A percentile compares a stretch with the other conserved stretches of the same genome.
Evolutionary conservation across 2,888 invertebrate genomes (phyloP).

Genomic region (Nematopogon swammerdamellus): DNA sequence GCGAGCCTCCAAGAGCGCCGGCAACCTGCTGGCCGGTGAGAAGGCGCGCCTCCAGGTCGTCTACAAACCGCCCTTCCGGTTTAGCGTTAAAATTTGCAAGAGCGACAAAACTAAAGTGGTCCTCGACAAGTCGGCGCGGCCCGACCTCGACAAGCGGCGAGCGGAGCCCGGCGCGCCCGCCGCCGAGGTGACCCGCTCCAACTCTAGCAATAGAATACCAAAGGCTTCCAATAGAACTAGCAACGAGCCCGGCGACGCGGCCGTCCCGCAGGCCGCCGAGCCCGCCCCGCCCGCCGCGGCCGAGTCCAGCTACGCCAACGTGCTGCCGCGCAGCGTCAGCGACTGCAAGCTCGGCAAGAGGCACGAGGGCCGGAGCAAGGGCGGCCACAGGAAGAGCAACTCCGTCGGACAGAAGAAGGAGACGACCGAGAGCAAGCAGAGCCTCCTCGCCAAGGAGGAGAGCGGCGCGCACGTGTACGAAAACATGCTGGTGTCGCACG

Average conservation of each 20-base stretch:
- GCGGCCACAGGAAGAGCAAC: slow-evolving; percentile 39
- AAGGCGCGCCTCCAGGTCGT: slow-evolving; percentile 80
- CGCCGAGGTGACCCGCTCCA: slow-evolving; percentile 27
- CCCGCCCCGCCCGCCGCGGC: slow-evolving; percentile 21
- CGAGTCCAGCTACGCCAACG: slow-evolving; percentile 37
- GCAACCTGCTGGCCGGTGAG: slow-evolving; percentile 62
- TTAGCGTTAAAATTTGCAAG: slow-evolving; percentile 75
- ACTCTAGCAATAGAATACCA: slow-evolving; percentile 22
- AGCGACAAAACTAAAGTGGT: slow-evolving; percentile 65
- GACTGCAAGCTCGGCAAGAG: slow-evolving; percentile 40
- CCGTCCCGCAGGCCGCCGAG: slow-evolving; percentile 23
- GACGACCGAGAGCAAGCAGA: slow-evolving; percentile 47
- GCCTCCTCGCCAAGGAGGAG: slow-evolving; percentile 40
- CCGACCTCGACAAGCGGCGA: slow-evolving; percentile 40
- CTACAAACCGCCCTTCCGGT: slow-evolving; percentile 84
- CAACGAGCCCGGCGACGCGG: slow-evolving; percentile 11
- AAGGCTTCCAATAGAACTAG: slow-evolving; percentile 31
- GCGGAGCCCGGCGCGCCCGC: slow-evolving; percentile 17
- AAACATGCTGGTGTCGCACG: slow-evolving; percentile 28
- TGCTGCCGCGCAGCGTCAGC: slow-evolving; percentile 41
- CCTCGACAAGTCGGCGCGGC: slow-evolving; percentile 55
- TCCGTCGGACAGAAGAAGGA: slow-evolving; percentile 43
- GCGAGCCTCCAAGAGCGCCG: slow-evolving; percentile 66
- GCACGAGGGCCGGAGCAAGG: slow-evolving; percentile 23
- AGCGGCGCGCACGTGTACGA: slow-evolving; percentile 40